A percentile compares a stretch with the other conserved stretches of the same genome.
Conservation (phyloP, 35 echinoderm and acorn worm species). For the Acanthaster planci region DNA sequence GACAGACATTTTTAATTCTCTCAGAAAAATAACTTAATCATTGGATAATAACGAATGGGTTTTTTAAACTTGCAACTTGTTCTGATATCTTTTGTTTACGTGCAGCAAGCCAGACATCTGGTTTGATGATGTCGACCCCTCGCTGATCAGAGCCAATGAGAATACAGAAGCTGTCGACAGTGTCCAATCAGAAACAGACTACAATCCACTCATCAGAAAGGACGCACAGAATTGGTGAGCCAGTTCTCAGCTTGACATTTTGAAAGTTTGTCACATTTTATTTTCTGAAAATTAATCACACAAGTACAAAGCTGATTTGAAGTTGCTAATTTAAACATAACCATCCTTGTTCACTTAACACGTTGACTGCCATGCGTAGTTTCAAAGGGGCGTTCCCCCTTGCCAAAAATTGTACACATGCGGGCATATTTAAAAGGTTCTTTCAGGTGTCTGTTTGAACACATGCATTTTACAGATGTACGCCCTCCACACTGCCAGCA, state of each 20-base stretch:
- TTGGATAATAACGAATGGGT: not conserved
- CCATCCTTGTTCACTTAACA: too few relatives aligned
- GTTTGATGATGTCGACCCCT: constrained; percentile 88
- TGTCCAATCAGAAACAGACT: not conserved
- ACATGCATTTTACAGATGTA: too few relatives aligned
- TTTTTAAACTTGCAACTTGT: not conserved
- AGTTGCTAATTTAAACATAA: too few relatives aligned
- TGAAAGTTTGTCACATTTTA: not conserved
- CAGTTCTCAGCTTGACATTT: too few relatives aligned
- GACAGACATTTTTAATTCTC: not conserved
- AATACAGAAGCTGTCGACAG: not conserved
- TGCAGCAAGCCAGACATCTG: constrained; percentile 52
- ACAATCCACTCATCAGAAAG: not conserved
- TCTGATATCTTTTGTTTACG: not conserved
- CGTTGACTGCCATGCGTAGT: too few relatives aligned
- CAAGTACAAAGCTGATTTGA: too few relatives aligned
- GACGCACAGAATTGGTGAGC: constrained; percentile 7
- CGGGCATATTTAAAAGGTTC: too few relatives aligned
- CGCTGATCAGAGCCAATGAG: constrained; percentile 45
- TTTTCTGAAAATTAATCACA: too few relatives aligned
- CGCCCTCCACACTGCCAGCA: too few relatives aligned
- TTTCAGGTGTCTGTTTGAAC: too few relatives aligned
- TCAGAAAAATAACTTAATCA: not conserved
- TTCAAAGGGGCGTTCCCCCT: too few relatives aligned
- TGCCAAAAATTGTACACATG: too few relatives aligned